These are phyloP conservation scores for Arnoldichthys spilopterus DNA, from an alignment of 2,797 vertebrate species.

Conservation along the genomic window DNA sequence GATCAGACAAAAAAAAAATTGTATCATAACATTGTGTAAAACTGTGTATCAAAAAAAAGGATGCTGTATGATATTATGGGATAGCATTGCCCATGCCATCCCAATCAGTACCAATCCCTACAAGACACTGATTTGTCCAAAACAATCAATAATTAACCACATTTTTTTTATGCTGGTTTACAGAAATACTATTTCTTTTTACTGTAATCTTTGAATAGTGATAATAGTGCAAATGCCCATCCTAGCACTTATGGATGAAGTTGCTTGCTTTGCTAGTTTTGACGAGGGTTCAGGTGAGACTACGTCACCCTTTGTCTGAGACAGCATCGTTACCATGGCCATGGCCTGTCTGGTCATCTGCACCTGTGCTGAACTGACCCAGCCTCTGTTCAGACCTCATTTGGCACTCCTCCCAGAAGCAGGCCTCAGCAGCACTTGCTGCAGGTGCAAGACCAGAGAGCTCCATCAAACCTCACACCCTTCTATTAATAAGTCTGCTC, in stretches of 20 bases:
- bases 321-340: background rate
- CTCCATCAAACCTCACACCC: conserved; percentile 20
- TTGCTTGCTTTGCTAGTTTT: background rate
- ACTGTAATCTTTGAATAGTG: background rate
- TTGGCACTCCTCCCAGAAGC: background rate
- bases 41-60: no score
- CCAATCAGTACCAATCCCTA: no score
- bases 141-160: no score
- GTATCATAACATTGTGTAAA: no score
- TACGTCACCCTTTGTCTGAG: conserved; percentile 7
- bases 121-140: no score
- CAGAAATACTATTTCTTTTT: no score
- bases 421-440: background rate
- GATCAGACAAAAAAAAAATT: no score
- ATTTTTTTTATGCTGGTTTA: no score
- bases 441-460: conserved; percentile 47
- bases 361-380: conserved; percentile 40
- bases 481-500: conserved; percentile 43
- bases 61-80: no score
- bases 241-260: background rate
- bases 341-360: conserved; percentile 36
- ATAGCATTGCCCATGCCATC: no score
- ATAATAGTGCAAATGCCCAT: background rate
- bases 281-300: conserved; percentile 12
- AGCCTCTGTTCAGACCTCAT: conserved; percentile 37